Conservation (phyloP, 2,888 invertebrate species). For the Cristatella mucedo region DNA sequence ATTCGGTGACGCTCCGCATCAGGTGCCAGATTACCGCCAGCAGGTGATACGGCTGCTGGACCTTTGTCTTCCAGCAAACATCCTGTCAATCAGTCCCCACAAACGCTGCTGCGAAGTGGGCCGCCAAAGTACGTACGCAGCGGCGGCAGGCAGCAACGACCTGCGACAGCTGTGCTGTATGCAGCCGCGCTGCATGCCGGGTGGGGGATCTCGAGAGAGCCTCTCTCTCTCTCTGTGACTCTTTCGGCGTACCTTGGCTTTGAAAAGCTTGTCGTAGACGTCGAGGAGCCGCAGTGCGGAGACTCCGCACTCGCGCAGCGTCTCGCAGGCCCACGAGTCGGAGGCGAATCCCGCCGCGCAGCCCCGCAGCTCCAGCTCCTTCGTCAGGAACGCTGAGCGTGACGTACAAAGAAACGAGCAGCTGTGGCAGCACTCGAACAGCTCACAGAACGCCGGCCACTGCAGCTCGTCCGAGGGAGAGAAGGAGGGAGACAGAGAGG, state of each 20-base stretch:
- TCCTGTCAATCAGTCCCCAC: slow-evolving; percentile 51
- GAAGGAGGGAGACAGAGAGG: background rate
- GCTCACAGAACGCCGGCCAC: background rate
- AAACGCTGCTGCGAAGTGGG: too few relatives aligned
- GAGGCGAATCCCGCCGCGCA: slow-evolving; percentile 28
- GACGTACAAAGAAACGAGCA: slow-evolving; percentile 8
- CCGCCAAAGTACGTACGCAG: too few relatives aligned
- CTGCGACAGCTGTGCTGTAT: too few relatives aligned
- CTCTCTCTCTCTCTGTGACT: too few relatives aligned
- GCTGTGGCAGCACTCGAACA: background rate
- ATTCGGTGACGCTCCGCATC: slow-evolving; percentile 52
- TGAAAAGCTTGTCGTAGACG: slow-evolving; percentile 52
- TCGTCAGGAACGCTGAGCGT: slow-evolving; percentile 35
- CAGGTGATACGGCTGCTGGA: slow-evolving; percentile 69
- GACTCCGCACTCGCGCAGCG: slow-evolving; percentile 59
- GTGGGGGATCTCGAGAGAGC: too few relatives aligned
- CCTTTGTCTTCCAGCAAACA: slow-evolving; percentile 66
- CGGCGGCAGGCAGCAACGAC: too few relatives aligned
- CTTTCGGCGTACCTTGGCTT: slow-evolving; percentile 27
- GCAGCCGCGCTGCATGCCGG: too few relatives aligned
- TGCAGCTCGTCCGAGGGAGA: background rate
- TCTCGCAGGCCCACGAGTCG: slow-evolving; percentile 53
- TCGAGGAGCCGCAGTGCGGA: slow-evolving; percentile 60
- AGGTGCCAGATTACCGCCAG: slow-evolving; percentile 59
- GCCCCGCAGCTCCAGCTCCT: slow-evolving; percentile 32